Evolutionary conservation across 2,113 vertebrate genomes (phyloP).

Genomic region (Tragelaphus imberbis): DNA sequence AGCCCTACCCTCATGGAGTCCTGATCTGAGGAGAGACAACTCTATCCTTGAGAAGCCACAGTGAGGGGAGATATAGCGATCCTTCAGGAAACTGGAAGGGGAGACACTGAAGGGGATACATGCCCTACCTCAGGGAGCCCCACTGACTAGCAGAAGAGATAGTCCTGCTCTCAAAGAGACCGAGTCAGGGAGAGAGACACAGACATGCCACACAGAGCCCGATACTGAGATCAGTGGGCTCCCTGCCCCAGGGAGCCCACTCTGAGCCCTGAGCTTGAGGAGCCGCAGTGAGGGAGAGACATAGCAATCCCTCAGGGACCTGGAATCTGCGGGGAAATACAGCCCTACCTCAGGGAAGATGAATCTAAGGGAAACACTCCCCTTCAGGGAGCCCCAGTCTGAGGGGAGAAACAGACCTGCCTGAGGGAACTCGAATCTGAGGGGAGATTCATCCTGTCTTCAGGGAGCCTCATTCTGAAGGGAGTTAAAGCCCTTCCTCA

Average conservation of each 20-base stretch:
- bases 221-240: neutral
- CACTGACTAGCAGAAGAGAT: neutral
- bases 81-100: neutral
- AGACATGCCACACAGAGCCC: neutral
- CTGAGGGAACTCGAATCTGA: neutral
- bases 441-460: neutral
- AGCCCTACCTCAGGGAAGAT: neutral
- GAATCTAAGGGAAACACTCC: neutral
- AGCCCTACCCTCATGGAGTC: neutral
- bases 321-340: neutral
- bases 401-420: neutral
- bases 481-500: neutral
- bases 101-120: neutral
- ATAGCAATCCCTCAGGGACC: neutral
- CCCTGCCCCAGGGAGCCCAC: neutral
- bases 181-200: neutral
- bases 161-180: neutral
- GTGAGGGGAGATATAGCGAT: neutral
- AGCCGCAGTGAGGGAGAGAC: neutral
- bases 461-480: neutral
- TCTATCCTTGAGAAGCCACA: neutral
- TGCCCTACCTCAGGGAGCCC: neutral
- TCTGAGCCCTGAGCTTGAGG: neutral
- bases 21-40: neutral
- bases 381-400: neutral